These are phyloP conservation scores for Lates japonicus DNA, from an alignment of 2,797 vertebrate species.

Conservation along the genomic window DNA sequence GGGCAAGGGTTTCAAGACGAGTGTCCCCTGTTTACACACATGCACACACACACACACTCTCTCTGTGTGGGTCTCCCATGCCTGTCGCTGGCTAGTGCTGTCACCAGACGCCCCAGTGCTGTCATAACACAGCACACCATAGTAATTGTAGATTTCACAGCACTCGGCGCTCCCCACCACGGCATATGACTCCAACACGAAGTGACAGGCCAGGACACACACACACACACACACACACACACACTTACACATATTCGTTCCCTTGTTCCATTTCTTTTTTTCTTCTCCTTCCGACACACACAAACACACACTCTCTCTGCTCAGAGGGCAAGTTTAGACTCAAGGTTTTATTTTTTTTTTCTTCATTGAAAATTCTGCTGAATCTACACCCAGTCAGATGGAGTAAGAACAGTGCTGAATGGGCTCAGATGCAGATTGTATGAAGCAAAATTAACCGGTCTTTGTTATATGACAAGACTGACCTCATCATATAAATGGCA, in stretches of 20 bases:
- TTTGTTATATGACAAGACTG: background rate
- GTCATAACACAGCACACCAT: slow-evolving; percentile 85
- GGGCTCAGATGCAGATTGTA: background rate
- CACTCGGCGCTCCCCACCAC: slow-evolving; percentile 65
- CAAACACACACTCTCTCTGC: slow-evolving; percentile 25
- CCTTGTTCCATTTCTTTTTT: slow-evolving; percentile 47
- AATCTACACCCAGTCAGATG: background rate
- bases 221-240: slow-evolving; percentile 35
- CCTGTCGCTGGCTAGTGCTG: slow-evolving; percentile 73
- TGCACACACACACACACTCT: slow-evolving; percentile 44
- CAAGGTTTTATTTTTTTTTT: slow-evolving; percentile 5
- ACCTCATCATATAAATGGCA: no score
- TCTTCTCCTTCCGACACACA: slow-evolving; percentile 26
- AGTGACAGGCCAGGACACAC: slow-evolving; percentile 77
- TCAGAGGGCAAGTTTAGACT: slow-evolving; percentile 19
- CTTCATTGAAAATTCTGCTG: slow-evolving; percentile 50
- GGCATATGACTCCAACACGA: slow-evolving; percentile 71
- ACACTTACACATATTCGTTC: slow-evolving; percentile 5
- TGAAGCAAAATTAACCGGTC: no score
- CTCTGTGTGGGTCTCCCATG: slow-evolving; percentile 68
- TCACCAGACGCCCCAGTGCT: slow-evolving; percentile 79
- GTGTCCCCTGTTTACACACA: slow-evolving; percentile 77
- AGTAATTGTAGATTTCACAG: slow-evolving; percentile 87
- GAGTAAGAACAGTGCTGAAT: background rate
- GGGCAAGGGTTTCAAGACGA: no score